Evolutionary conservation across 2,113 vertebrate genomes (phyloP).

Genomic region (Nanorana parkeri): DNA sequence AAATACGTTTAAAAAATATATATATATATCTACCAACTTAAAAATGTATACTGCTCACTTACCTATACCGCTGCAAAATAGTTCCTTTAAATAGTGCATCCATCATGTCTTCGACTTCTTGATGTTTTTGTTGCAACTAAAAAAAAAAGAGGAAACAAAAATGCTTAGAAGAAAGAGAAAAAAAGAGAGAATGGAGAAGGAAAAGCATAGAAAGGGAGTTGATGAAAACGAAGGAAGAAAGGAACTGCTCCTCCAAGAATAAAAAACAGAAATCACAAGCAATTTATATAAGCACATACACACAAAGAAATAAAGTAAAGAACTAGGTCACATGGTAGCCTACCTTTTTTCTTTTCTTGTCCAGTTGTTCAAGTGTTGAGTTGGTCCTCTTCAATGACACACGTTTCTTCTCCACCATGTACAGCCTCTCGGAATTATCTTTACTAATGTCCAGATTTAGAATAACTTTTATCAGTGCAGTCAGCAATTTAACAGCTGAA

Average conservation of each 20-base stretch:
- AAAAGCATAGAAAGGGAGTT: no score
- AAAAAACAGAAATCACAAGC: no score
- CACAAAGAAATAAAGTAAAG: neutral
- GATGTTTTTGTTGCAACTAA: slow-evolving; percentile 81
- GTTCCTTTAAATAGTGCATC: slow-evolving; percentile 87
- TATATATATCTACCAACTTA: no score
- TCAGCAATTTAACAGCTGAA: slow-evolving; percentile 86
- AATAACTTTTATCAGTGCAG: slow-evolving; percentile 76
- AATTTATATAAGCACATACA: neutral
- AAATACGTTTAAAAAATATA: neutral
- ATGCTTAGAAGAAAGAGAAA: neutral
- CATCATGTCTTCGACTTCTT: slow-evolving; percentile 86
- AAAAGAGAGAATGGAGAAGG: no score
- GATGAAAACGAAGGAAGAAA: no score
- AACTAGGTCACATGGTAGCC: slow-evolving; percentile 59
- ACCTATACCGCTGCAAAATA: slow-evolving; percentile 89
- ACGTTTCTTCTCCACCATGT: slow-evolving; percentile 78
- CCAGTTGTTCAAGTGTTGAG: slow-evolving; percentile 76
- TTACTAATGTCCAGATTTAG: slow-evolving; percentile 78
- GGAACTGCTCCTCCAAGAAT: no score
- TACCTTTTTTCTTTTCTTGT: slow-evolving; percentile 83
- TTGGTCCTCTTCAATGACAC: slow-evolving; percentile 68
- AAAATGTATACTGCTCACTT: slow-evolving; percentile 52
- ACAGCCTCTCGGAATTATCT: slow-evolving; percentile 81
- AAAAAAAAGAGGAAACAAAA: slow-evolving; percentile 59